Percentiles rank a stretch among this genome's conserved stretches.
Conservation (phyloP, 2,888 invertebrate species). For the Blera fallax region DNA sequence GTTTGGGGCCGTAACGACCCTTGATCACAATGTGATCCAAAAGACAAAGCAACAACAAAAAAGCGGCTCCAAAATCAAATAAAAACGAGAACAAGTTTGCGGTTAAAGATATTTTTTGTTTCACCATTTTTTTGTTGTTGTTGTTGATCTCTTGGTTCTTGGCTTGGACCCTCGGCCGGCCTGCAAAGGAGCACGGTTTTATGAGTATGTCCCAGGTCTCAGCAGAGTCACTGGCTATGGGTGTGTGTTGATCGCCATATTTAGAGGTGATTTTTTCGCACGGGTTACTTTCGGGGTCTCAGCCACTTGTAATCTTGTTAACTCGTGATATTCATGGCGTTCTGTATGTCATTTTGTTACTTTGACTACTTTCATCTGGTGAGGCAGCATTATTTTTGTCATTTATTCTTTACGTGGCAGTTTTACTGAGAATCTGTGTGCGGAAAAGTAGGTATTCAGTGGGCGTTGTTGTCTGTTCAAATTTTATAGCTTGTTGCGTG, state of each 20-base stretch:
- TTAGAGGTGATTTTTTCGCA: constrained; percentile 68
- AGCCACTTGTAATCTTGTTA: constrained; percentile 68
- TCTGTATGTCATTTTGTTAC: constrained; percentile 49
- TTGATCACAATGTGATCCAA: constrained; percentile 65
- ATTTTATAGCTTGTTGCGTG: too few relatives aligned
- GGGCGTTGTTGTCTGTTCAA: too few relatives aligned
- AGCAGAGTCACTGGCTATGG: constrained; percentile 26
- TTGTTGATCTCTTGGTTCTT: constrained; percentile 15
- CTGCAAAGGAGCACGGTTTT: constrained; percentile 14
- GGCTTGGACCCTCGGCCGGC: constrained; percentile 6
- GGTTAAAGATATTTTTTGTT: constrained; percentile 57
- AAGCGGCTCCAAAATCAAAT: constrained; percentile 58
- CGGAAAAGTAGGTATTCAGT: too few relatives aligned
- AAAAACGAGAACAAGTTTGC: constrained; percentile 70
- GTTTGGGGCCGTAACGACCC: constrained; percentile 54
- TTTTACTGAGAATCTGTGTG: background rate
- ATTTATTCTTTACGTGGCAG: background rate
- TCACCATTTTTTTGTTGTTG: background rate
- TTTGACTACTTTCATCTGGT: constrained; percentile 1
- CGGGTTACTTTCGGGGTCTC: constrained; percentile 55
- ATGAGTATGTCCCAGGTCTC: constrained; percentile 19
- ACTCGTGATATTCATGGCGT: constrained; percentile 52
- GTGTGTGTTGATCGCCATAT: constrained; percentile 60
- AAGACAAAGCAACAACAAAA: constrained; percentile 50
- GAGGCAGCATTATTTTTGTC: background rate